These are phyloP conservation scores for Motacilla alba DNA, from an alignment of 2,113 vertebrate species.

Conservation along the genomic window DNA sequence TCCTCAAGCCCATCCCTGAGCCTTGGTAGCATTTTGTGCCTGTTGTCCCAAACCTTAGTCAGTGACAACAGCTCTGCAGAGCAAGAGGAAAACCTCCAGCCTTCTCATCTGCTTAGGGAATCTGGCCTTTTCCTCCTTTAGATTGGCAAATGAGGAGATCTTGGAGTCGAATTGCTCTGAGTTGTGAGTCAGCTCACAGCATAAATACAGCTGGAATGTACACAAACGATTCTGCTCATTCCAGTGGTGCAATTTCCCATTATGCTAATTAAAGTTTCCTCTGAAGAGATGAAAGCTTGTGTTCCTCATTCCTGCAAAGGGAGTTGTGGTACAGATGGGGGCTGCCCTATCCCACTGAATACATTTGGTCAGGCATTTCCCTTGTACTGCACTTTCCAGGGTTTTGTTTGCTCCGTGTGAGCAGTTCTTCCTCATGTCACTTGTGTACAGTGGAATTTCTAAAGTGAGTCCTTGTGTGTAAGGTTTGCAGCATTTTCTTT, in stretches of 20 bases:
- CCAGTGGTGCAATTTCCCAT: slow-evolving; percentile 60
- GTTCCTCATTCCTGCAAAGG: background rate
- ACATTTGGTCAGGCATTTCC: background rate
- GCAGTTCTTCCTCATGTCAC: background rate
- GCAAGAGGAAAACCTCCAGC: background rate
- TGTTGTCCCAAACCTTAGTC: background rate
- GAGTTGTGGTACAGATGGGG: background rate
- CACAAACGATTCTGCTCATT: background rate
- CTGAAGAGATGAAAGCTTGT: background rate
- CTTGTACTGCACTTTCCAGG: background rate
- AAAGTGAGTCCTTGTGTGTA: background rate
- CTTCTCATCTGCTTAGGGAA: background rate
- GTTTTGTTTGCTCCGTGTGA: background rate
- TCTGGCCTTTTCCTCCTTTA: background rate
- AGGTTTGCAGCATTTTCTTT: background rate
- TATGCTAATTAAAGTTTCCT: slow-evolving; percentile 30
- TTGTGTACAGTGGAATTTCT: background rate
- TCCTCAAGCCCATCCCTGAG: background rate
- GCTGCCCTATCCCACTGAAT: background rate
- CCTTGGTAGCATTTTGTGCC: background rate
- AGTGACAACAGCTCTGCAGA: background rate
- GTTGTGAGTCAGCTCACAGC: slow-evolving; percentile 24
- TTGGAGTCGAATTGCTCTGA: background rate
- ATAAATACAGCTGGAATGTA: slow-evolving; percentile 55
- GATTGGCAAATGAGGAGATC: background rate